These are phyloP conservation scores for Lasioglossum lativentre DNA, from an alignment of 2,888 invertebrate genomes.

Conservation along the genomic window DNA sequence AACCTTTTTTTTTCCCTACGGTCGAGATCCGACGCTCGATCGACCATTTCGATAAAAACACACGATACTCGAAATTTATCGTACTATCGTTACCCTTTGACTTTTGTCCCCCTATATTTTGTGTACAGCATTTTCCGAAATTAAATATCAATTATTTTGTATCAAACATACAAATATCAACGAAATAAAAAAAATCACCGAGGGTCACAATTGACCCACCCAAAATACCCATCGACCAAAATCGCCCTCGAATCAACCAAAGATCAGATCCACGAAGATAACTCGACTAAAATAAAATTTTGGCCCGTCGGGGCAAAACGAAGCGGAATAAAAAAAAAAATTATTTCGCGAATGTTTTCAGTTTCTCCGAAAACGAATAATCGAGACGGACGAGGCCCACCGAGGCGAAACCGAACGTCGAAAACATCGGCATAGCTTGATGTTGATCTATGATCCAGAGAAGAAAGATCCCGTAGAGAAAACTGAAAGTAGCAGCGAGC, in stretches of 20 bases:
- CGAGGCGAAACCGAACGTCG: background rate
- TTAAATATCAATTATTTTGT: background rate
- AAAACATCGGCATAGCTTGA: conserved; percentile 14
- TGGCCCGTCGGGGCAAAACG: too few relatives aligned
- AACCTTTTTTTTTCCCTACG: background rate
- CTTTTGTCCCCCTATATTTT: background rate
- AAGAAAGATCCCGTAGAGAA: background rate
- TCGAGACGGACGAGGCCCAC: background rate
- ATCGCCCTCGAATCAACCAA: background rate
- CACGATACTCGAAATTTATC: background rate
- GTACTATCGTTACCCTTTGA: background rate
- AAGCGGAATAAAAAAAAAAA: too few relatives aligned
- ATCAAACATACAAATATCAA: too few relatives aligned
- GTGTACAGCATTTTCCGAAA: background rate
- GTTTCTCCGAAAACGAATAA: background rate
- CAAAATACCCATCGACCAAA: background rate
- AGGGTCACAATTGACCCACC: background rate
- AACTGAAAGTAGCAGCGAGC: background rate
- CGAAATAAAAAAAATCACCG: background rate
- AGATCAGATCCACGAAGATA: background rate
- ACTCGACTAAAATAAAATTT: too few relatives aligned
- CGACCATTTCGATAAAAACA: background rate
- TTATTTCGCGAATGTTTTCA: background rate
- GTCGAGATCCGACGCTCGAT: background rate
- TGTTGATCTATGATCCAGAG: conserved; percentile 41